phyloP scores from a whole-genome alignment of 2,888 invertebrate species.

The Bombylius discolor region DNA sequence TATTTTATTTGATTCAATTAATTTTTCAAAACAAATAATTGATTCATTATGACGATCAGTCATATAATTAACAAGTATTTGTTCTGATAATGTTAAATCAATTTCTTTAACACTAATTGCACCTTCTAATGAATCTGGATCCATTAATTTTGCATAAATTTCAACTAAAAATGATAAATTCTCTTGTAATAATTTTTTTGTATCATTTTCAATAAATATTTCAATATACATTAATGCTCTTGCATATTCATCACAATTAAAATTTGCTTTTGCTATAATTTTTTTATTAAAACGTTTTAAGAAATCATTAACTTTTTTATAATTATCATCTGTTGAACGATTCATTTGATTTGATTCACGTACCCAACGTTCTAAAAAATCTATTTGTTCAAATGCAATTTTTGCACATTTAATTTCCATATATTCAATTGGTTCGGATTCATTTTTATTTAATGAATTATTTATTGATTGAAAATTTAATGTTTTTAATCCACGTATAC shows the following conservation, averaged over 20 bases:
- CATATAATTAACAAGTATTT: slow-evolving; percentile 72
- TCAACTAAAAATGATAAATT: slow-evolving; percentile 55
- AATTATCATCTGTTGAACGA: slow-evolving; percentile 12
- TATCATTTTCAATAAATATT: slow-evolving; percentile 49
- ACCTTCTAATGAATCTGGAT: slow-evolving; percentile 81
- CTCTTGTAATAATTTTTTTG: slow-evolving; percentile 39
- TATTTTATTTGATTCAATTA: slow-evolving; percentile 48
- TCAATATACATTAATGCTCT: slow-evolving; percentile 65
- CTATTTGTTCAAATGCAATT: slow-evolving; percentile 57
- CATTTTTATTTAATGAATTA: slow-evolving; percentile 20
- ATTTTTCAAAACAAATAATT: slow-evolving; percentile 74
- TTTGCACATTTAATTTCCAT: slow-evolving; percentile 49
- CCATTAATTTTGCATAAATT: slow-evolving; percentile 77
- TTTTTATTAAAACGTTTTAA: slow-evolving; percentile 45
- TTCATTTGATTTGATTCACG: slow-evolving; percentile 39
- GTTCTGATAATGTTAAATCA: slow-evolving; percentile 66
- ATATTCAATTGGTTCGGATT: slow-evolving; percentile 19
- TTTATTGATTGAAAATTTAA: slow-evolving; percentile 10
- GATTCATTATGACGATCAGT: slow-evolving; percentile 74
- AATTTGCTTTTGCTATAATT: slow-evolving; percentile 58
- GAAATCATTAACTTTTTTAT: slow-evolving; percentile 30
- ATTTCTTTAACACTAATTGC: slow-evolving; percentile 60
- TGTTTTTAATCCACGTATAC: slow-evolving; percentile 7
- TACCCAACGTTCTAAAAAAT: slow-evolving; percentile 64
- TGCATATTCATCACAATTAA: slow-evolving; percentile 59